Evolutionary conservation across 2,113 vertebrate genomes (phyloP).

Genomic region (Bothrops jararaca): DNA sequence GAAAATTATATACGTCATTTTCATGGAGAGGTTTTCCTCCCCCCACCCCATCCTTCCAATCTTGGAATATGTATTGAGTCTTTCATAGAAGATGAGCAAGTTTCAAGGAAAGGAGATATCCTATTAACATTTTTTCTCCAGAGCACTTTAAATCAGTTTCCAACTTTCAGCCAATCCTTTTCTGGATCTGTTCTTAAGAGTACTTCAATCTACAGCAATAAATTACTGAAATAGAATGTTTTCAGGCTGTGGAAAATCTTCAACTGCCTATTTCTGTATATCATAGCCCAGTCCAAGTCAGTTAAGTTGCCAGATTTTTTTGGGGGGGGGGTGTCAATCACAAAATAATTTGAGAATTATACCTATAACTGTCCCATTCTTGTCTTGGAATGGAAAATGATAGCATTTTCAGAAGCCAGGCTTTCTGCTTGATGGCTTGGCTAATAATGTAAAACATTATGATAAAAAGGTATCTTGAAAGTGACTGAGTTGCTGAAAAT

Average conservation of each 20-base stretch:
- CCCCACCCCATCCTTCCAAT: not conserved
- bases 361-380: not conserved
- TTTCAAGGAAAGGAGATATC: not conserved
- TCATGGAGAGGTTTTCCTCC: not conserved
- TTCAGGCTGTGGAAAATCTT: not conserved
- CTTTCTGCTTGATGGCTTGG: not conserved
- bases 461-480: not conserved
- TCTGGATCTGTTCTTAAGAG: not conserved
- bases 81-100: not conserved
- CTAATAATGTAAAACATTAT: not conserved
- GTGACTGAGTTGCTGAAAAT: not conserved
- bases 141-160: conserved; percentile 14
- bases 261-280: not conserved
- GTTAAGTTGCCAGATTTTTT: not conserved
- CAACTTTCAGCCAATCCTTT: not conserved
- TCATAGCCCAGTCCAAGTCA: not conserved
- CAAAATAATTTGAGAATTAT: not conserved
- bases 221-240: not conserved
- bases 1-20: not conserved
- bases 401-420: not conserved
- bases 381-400: conserved; percentile 12
- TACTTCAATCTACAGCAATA: not conserved
- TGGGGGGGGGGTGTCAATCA: not conserved
- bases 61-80: not conserved
- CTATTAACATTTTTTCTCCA: not conserved